Percentiles rank a stretch among this genome's conserved stretches.
These are phyloP conservation scores for Prorops nasuta DNA, from an alignment of 1,140 invertebrate genomes.

Conservation along the genomic window DNA sequence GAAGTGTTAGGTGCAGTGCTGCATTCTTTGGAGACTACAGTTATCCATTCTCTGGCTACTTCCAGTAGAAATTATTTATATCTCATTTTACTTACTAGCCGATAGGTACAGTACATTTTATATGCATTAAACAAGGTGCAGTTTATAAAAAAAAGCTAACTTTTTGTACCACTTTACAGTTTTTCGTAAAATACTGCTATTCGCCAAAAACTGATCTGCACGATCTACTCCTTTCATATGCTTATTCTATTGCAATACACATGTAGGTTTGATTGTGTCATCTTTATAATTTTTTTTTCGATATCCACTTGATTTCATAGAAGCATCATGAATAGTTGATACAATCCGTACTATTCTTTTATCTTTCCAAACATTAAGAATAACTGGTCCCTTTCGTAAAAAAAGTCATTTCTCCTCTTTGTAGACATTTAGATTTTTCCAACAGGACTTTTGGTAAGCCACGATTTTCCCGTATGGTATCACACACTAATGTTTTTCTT, in stretches of 20 bases:
- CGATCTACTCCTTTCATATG: conserved; percentile 9
- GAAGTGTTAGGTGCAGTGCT: conserved; percentile 1
- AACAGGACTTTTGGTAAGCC: conserved; percentile 8
- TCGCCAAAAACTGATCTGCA: conserved; percentile 6
- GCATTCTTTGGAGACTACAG: conserved; percentile 3
- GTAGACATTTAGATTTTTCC: conserved; percentile 11
- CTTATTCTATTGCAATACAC: conserved; percentile 8
- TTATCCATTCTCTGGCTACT: conserved; percentile 8
- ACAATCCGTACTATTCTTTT: conserved; percentile 13
- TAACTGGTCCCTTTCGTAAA: conserved; percentile 9
- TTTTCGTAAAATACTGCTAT: conserved; percentile 8
- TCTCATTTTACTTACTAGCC: conserved; percentile 9
- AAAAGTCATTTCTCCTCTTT: conserved; percentile 8
- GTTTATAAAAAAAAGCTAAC: conserved; percentile 6
- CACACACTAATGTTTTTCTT: conserved; percentile 13
- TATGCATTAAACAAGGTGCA: conserved; percentile 3
- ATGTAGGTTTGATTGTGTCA: conserved; percentile 4
- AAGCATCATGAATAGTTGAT: conserved; percentile 14
- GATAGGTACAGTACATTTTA: conserved; percentile 11
- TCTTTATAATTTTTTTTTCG: conserved; percentile 11
- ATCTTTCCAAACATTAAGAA: conserved; percentile 8
- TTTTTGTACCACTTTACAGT: conserved; percentile 7
- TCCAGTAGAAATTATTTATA: conserved; percentile 11
- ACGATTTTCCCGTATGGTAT: conserved; percentile 10
- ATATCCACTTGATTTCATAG: conserved; percentile 9